phyloP scores from a whole-genome alignment of 2,797 vertebrate genomes.

The Stomatorhinus walkeri region DNA sequence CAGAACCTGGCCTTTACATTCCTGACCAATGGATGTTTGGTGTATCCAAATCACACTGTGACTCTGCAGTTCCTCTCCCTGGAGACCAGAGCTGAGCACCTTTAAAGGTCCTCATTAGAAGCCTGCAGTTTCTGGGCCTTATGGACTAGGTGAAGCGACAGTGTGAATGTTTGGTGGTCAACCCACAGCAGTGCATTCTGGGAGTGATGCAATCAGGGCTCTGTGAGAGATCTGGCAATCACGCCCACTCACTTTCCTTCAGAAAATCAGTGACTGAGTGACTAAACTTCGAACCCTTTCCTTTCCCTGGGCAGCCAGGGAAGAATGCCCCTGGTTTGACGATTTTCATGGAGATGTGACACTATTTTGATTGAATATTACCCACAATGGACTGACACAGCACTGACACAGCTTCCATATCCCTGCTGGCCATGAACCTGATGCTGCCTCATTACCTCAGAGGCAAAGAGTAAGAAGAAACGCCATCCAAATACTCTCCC shows the following conservation, averaged over 20 bases:
- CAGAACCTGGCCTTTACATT: neutral
- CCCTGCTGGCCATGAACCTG: neutral
- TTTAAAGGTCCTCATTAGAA: neutral
- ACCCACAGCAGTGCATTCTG: neutral
- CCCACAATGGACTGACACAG: neutral
- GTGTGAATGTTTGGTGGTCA: neutral
- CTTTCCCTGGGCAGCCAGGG: neutral
- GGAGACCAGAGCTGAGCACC: neutral
- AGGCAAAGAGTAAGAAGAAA: neutral
- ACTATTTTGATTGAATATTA: neutral
- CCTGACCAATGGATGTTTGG: neutral
- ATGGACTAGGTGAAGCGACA: neutral
- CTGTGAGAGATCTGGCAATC: neutral
- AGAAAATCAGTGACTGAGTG: neutral
- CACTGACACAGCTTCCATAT: neutral
- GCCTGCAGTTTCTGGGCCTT: neutral
- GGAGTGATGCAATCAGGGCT: slow-evolving; percentile 9
- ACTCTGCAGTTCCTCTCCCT: neutral
- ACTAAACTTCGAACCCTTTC: neutral
- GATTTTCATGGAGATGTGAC: neutral
- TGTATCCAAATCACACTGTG: neutral
- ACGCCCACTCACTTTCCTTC: neutral
- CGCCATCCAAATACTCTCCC: neutral
- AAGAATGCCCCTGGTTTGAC: neutral
- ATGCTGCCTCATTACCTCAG: neutral